These are phyloP conservation scores for Pseudochirops corinnae DNA, from an alignment of 2,797 vertebrate genomes.

Conservation along the genomic window DNA sequence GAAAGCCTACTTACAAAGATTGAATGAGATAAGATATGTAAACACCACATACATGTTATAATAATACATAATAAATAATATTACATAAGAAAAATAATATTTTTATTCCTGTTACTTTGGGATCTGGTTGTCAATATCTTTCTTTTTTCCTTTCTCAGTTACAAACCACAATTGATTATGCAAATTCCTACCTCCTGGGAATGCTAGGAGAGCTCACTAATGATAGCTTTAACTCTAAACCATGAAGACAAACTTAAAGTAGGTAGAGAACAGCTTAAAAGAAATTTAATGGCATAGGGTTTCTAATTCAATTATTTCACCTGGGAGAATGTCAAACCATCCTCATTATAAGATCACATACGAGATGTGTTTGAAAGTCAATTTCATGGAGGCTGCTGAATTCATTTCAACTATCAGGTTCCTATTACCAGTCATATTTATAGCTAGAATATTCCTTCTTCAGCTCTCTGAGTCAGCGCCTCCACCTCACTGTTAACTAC, in stretches of 20 bases:
- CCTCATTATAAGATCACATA: constrained; percentile 78
- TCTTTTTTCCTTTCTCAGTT: constrained; percentile 25
- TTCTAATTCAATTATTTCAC: constrained; percentile 80
- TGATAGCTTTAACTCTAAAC: constrained; percentile 81
- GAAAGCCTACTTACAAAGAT: background rate
- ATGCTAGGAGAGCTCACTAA: constrained; percentile 81
- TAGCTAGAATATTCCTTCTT: constrained; percentile 68
- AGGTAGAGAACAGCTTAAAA: constrained; percentile 80
- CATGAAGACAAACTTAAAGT: constrained; percentile 80
- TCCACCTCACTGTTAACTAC: constrained; percentile 16
- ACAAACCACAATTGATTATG: constrained; percentile 73
- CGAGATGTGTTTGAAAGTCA: constrained; percentile 74
- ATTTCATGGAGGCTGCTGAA: constrained; percentile 67
- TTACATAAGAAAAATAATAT: no score
- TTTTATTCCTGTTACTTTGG: background rate
- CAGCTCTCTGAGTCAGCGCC: constrained; percentile 55
- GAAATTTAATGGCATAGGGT: constrained; percentile 78
- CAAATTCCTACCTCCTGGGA: constrained; percentile 68
- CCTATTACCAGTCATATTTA: constrained; percentile 50
- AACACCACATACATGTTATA: background rate
- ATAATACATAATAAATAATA: background rate
- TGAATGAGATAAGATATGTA: background rate
- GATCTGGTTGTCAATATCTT: background rate
- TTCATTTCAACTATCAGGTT: constrained; percentile 63
- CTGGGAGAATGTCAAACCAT: constrained; percentile 80